Percentiles rank a stretch among this genome's conserved stretches.
Evolutionary conservation across 2,888 invertebrate genomes (phyloP).

Genomic region (Cremastobaeus sp.): DNA sequence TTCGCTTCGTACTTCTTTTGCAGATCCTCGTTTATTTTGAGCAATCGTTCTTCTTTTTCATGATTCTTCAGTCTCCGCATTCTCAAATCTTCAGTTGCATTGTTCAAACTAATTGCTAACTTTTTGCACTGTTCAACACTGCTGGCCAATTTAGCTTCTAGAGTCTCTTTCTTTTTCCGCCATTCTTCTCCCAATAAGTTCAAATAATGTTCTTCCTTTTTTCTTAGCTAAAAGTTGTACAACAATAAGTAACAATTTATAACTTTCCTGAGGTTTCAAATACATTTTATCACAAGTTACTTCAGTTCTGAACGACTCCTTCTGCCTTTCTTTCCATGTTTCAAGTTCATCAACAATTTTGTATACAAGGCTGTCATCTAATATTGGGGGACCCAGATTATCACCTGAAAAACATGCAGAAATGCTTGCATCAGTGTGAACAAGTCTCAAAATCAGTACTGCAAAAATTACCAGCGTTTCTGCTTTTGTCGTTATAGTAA

Average conservation of each 20-base stretch:
- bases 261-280: background rate
- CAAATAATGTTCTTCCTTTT: conserved; percentile 81
- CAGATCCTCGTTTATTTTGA: conserved; percentile 81
- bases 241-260: conserved; percentile 32
- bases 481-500: conserved; percentile 66
- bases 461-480: conserved; percentile 61
- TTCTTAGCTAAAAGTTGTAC: conserved; percentile 78
- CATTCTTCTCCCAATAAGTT: conserved; percentile 81
- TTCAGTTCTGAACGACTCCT: conserved; percentile 82
- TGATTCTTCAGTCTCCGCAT: conserved; percentile 79
- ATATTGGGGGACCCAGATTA: conserved; percentile 72
- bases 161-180: conserved; percentile 80
- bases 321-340: conserved; percentile 86
- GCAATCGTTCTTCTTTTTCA: conserved; percentile 80
- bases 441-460: background rate
- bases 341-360: conserved; percentile 84
- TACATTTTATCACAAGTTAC: conserved; percentile 71
- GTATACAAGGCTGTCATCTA: conserved; percentile 76
- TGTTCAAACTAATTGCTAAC: conserved; percentile 81
- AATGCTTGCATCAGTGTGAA: background rate
- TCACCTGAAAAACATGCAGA: conserved; percentile 62
- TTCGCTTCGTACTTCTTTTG: conserved; percentile 82
- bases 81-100: conserved; percentile 82
- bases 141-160: conserved; percentile 81
- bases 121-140: conserved; percentile 83